A percentile compares a stretch with the other conserved stretches of the same genome.
These are phyloP conservation scores for Helicoverpa assulta DNA, from an alignment of 2,888 invertebrate species.

Conservation along the genomic window DNA sequence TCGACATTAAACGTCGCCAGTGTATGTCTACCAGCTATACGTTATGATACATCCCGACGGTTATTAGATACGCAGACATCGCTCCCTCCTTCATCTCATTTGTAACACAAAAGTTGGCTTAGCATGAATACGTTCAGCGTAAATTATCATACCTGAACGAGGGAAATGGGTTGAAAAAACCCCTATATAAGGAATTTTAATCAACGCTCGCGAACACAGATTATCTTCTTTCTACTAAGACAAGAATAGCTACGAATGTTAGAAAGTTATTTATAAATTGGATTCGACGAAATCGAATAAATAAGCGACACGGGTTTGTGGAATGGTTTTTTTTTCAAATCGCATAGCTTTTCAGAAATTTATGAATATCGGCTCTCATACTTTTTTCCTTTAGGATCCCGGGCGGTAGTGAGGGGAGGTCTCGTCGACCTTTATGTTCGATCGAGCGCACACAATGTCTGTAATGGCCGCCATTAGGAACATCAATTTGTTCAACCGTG, in stretches of 20 bases:
- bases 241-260: conserved; percentile 50
- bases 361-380: conserved; percentile 81
- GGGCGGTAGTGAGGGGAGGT: conserved; percentile 61
- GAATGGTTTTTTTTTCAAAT: conserved; percentile 73
- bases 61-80: conserved; percentile 39
- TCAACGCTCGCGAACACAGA: conserved; percentile 66
- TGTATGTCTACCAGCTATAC: conserved; percentile 10
- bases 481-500: conserved; percentile 84
- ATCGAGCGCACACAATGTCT: conserved; percentile 84
- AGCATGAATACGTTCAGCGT: conserved; percentile 55
- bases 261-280: conserved; percentile 63
- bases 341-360: conserved; percentile 73
- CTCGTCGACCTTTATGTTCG: conserved; percentile 80
- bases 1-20: conserved; percentile 59
- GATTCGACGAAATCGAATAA: conserved; percentile 68
- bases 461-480: conserved; percentile 85
- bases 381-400: conserved; percentile 76
- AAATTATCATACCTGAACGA: conserved; percentile 69
- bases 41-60: conserved; percentile 34
- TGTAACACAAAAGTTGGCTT: conserved; percentile 64
- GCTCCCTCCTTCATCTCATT: conserved; percentile 45
- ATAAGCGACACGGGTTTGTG: conserved; percentile 67
- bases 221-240: conserved; percentile 55
- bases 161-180: conserved; percentile 65
- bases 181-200: conserved; percentile 72